Conservation (phyloP, 2,113 vertebrate genomes). For the Poeciliopsis retropinna region DNA sequence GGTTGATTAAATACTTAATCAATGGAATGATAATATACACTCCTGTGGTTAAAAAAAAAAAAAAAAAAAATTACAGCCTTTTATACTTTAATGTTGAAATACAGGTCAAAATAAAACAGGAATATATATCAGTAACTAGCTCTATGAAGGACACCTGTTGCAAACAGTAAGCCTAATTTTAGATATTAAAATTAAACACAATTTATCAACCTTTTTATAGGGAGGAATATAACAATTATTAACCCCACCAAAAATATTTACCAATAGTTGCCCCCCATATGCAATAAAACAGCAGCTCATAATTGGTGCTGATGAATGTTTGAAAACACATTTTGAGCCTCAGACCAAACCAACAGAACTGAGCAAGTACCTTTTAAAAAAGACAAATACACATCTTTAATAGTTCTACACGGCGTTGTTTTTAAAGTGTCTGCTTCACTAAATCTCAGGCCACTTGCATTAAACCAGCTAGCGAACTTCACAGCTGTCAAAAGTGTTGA, state of each 20-base stretch:
- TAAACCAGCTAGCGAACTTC: slow-evolving; percentile 40
- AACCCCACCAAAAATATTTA: neutral
- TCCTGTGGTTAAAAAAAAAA: neutral
- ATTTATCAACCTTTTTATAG: neutral
- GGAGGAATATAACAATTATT: neutral
- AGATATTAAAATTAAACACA: neutral
- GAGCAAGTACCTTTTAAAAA: neutral
- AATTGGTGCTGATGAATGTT: neutral
- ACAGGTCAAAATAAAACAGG: neutral
- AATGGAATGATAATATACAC: neutral
- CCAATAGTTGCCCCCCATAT: neutral
- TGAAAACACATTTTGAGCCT: neutral
- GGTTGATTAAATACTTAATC: neutral
- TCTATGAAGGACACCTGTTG: slow-evolving; percentile 29
- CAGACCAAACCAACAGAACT: neutral
- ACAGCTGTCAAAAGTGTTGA: slow-evolving; percentile 45
- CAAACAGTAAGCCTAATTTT: slow-evolving; percentile 4
- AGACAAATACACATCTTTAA: neutral
- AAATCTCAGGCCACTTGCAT: slow-evolving; percentile 19
- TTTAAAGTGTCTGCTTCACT: neutral
- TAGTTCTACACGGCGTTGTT: neutral
- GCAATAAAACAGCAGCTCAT: neutral
- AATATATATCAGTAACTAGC: neutral
- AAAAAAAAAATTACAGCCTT: neutral
- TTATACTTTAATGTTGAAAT: neutral